These are phyloP conservation scores for Hypotaenidia okinawae DNA, from an alignment of 2,797 vertebrate genomes.

Conservation along the genomic window DNA sequence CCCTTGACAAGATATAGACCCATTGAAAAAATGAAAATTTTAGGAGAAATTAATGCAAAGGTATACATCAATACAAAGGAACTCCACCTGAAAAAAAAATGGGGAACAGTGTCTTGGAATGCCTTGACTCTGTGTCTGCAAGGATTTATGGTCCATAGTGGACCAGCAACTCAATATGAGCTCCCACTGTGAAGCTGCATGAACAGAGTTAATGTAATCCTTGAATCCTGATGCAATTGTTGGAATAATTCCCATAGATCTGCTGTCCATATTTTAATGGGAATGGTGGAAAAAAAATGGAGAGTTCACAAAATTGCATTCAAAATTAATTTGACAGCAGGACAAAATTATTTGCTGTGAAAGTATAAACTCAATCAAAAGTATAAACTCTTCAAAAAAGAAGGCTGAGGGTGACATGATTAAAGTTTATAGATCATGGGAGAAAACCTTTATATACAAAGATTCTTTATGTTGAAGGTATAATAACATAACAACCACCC, in stretches of 20 bases:
- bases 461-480: background rate
- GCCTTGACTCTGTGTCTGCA: background rate
- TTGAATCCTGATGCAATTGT: background rate
- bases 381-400: background rate
- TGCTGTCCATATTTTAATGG: conserved; percentile 30
- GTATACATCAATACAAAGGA: background rate
- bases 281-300: background rate
- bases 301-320: background rate
- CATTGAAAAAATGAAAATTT: background rate
- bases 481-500: background rate
- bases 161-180: background rate
- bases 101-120: background rate
- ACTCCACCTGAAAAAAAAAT: background rate
- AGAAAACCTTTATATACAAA: background rate
- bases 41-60: background rate
- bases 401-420: background rate
- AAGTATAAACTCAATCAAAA: background rate
- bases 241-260: conserved; percentile 41
- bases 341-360: background rate
- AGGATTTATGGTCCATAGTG: background rate
- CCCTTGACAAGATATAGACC: background rate
- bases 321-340: background rate
- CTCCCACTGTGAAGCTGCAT: background rate
- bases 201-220: background rate
- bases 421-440: background rate